These are phyloP conservation scores for Menidia menidia DNA, from an alignment of 2,797 vertebrate species.

Conservation along the genomic window DNA sequence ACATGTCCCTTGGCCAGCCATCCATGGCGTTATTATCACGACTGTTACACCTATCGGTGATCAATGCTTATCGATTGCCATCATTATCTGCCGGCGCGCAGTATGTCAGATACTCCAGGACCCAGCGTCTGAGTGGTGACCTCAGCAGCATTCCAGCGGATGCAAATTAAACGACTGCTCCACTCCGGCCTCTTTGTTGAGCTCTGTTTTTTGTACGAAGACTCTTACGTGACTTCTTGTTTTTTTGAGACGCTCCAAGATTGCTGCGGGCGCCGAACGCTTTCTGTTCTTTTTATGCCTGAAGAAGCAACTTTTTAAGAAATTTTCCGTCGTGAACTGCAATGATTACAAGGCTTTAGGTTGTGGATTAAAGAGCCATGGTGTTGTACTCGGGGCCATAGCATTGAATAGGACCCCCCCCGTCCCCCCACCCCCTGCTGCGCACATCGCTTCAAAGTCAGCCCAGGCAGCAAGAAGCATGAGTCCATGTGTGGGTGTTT, in stretches of 20 bases:
- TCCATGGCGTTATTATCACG: slow-evolving; percentile 33
- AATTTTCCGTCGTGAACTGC: slow-evolving; percentile 40
- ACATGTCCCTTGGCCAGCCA: neutral
- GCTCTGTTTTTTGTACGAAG: slow-evolving; percentile 56
- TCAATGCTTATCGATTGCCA: slow-evolving; percentile 57
- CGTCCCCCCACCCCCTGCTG: slow-evolving; percentile 21
- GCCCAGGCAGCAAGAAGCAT: slow-evolving; percentile 50
- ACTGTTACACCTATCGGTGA: slow-evolving; percentile 43
- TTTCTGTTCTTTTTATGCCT: slow-evolving; percentile 39
- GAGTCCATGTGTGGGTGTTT: slow-evolving; percentile 57
- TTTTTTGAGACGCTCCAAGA: slow-evolving; percentile 44
- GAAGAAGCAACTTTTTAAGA: slow-evolving; percentile 28
- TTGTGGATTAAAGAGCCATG: slow-evolving; percentile 51
- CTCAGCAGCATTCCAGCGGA: slow-evolving; percentile 49
- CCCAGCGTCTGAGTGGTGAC: slow-evolving; percentile 60
- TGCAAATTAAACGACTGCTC: slow-evolving; percentile 50
- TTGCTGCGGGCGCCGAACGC: slow-evolving; percentile 38
- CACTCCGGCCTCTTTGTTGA: slow-evolving; percentile 13
- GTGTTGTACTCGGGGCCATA: slow-evolving; percentile 40
- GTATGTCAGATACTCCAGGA: slow-evolving; percentile 46
- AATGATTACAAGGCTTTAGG: slow-evolving; percentile 60
- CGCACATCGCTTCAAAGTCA: slow-evolving; percentile 49
- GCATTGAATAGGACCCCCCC: slow-evolving; percentile 30
- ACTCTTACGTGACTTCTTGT: slow-evolving; percentile 46
- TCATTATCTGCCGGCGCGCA: slow-evolving; percentile 52